A percentile compares a stretch with the other conserved stretches of the same genome.
Conservation (phyloP, 2,797 vertebrate genomes). For the Bryconaethiops microstoma region DNA sequence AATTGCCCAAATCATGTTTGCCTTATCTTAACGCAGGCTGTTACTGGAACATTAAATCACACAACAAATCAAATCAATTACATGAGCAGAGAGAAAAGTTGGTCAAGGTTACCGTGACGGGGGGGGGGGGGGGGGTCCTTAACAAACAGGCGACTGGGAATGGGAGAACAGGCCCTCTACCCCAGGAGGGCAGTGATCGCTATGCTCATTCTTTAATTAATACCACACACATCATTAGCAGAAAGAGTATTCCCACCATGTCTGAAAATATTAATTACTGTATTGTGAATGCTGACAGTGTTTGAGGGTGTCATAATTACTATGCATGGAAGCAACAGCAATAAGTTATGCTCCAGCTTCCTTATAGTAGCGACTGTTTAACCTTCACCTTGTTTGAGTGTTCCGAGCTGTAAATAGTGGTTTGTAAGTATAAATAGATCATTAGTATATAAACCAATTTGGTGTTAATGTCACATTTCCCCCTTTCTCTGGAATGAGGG, state of each 20-base stretch:
- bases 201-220: slow-evolving; percentile 20
- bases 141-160: slow-evolving; percentile 5
- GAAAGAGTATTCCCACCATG: neutral
- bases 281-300: neutral
- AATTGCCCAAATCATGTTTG: neutral
- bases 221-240: slow-evolving; percentile 14
- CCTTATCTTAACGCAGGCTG: neutral
- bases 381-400: neutral
- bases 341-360: neutral
- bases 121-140: slow-evolving; percentile 15
- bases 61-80: slow-evolving; percentile 1
- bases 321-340: neutral
- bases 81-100: neutral
- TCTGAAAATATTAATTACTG: slow-evolving; percentile 2
- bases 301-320: neutral
- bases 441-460: neutral
- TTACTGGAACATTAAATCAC: neutral
- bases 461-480: too few species aligned
- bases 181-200: neutral
- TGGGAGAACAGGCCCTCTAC: neutral
- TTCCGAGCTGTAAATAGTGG: neutral
- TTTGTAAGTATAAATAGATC: neutral
- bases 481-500: too few species aligned
- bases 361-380: neutral
- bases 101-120: neutral